Evolutionary conservation across 1,140 invertebrate genomes (phyloP), one percentile per base, ranked within the genome.

Genomic region (Rhynchophorus ferrugineus): DNA sequence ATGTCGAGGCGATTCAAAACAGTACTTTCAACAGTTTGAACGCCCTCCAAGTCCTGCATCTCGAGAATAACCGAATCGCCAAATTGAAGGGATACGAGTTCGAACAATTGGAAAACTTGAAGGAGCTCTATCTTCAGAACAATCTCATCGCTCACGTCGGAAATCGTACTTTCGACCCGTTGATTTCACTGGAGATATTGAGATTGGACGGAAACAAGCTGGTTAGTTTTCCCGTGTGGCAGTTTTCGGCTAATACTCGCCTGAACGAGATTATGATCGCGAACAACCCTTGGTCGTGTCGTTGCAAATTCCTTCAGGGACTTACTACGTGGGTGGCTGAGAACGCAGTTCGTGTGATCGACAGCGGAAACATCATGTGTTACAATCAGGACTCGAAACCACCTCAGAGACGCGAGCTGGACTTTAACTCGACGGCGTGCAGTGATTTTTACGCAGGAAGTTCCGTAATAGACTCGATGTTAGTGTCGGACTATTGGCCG

Each of bases 11-110:
- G 36, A 92, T 95, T 59, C 86, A 90, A 67, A 95, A 95, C 68
- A 82, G 88, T 58, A 94, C 91, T 2, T 95, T 95, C 71, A 91
- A 92, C 63, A 89, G 91, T 7, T 71, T 95, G 39, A 84, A 83
- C 59, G 79, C 85, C 38, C 73, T 95, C 43, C 81, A 88, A 71
- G 79, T 81, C 36, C 73, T 95, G 1, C 89, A 95, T 68, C 74
- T 95, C 35, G 87, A 91, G 61, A 82, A 91, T 65, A 95, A 95
- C 71, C 77, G 79, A 42, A 75, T 95, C 22, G 78, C 75, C 41
- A 79, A 83, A 52, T 72, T 95, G 6, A 83, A 88, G 57, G 91
- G 91, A 8, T 92, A 83, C 68, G 91, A 95, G 71, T 94, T 95
- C 65, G 89, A 91, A 61, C 84, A 89, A 65, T 70, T 95, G 13